Evolutionary conservation across 2,113 vertebrate genomes (phyloP).

Genomic region (Dipodomys spectabilis): DNA sequence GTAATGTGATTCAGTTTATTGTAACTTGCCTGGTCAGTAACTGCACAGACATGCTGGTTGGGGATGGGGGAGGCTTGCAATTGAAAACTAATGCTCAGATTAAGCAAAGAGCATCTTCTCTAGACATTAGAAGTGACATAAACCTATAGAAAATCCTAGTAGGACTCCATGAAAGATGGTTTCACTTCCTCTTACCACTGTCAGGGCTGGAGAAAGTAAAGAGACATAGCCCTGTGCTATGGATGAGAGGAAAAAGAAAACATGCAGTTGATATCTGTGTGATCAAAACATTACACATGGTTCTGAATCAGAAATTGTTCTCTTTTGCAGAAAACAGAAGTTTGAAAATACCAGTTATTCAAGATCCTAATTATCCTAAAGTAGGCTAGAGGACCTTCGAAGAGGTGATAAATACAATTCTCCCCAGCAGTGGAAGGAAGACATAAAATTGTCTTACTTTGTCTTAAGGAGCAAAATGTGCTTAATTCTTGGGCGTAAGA

Average conservation of each 20-base stretch:
- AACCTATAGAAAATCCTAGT: not conserved
- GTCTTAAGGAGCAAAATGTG: not conserved
- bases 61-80: not conserved
- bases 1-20: not conserved
- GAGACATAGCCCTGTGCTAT: not conserved
- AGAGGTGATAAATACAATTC: not conserved
- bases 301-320: not conserved
- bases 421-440: not conserved
- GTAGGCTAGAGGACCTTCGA: not conserved
- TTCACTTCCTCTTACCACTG: not conserved
- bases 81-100: not conserved
- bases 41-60: not conserved
- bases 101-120: not conserved
- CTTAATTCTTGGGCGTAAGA: not conserved
- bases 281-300: not conserved
- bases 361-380: not conserved
- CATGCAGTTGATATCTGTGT: not conserved
- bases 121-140: not conserved
- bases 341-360: not conserved
- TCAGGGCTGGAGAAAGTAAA: not conserved
- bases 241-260: too few species aligned
- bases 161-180: not conserved
- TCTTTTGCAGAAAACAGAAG: conserved; percentile 14
- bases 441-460: not conserved
- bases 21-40: not conserved